Evolutionary conservation across 2,888 invertebrate genomes (phyloP), one percentile per base, ranked within the genome.

Genomic region (Glomeris marginata): DNA sequence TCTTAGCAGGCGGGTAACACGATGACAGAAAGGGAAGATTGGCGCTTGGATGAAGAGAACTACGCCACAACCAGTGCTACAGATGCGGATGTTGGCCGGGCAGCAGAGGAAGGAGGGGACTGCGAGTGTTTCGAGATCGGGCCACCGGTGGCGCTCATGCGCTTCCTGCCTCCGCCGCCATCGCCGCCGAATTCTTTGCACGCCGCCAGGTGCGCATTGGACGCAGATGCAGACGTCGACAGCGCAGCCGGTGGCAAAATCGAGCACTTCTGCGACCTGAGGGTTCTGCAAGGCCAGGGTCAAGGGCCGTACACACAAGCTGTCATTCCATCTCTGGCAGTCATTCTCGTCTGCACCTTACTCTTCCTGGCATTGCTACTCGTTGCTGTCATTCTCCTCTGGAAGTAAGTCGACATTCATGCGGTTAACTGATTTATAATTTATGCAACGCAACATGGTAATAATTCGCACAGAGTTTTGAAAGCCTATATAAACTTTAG

Each of bases 131-230:
- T 28, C 4, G 4, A 28, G 28, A 5, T 28, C 8, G 8, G 28
- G 3, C 28, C 28, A 8, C 28, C 28, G 28, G 28, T 28, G 28
- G 28, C 28, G 28, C 28, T 28, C 28, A 28, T 28, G 28, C 28
- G 28, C 28, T 28, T 28, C 8, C 49, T 47, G 34, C 51, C 53
- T 33, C 53, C 53, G 35, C 53, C 53, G 21, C 56, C 62, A 57
- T 68, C 66, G 41, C 63, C 62, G 33, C 67, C 68, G 48, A 57
- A 58, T 37, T 56, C 58, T 36, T 58, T 56, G 10, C 59, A 56
- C 41, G 53, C 55, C 38, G 43, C 54, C 41, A 37, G 47, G 28
- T 43, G 55, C 44, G 43, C 45, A 46, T 47, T 47, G 28, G 38
- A 47, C 21, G 44, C 42, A 41, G 18, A 41, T 47, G 15, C 49